Evolutionary conservation across 1,140 invertebrate genomes (phyloP).

Genomic region (Doryteuthis pealeii): DNA sequence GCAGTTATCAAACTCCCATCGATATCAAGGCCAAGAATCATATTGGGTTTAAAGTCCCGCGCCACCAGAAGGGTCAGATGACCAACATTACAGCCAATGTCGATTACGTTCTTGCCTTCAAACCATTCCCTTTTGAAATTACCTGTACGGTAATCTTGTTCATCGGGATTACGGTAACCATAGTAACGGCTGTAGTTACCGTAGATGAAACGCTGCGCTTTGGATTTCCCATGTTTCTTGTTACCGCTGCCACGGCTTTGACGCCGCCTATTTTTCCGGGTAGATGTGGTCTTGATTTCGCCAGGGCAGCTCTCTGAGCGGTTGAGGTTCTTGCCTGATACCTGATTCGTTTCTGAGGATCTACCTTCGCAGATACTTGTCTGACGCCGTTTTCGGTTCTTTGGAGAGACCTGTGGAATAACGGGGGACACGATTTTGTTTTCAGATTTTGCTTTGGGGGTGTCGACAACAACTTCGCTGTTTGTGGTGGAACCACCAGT

Average conservation of each 20-base stretch:
- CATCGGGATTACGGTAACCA: conserved; percentile 85
- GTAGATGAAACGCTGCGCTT: conserved; percentile 72
- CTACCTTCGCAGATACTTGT: conserved; percentile 32
- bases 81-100: conserved; percentile 97
- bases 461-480: not conserved
- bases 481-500: not conserved
- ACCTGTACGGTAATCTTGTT: conserved; percentile 78
- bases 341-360: not conserved
- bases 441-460: conserved; percentile 60
- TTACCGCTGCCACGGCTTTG: not conserved
- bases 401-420: conserved; percentile 75
- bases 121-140: conserved; percentile 85
- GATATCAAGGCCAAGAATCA: conserved; percentile 93
- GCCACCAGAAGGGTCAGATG: conserved; percentile 84
- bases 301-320: conserved; percentile 29
- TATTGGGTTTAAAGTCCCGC: conserved; percentile 78
- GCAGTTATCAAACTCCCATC: conserved; percentile 83
- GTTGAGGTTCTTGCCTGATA: conserved; percentile 18
- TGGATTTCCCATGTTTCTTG: conserved; percentile 19
- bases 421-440: conserved; percentile 93
- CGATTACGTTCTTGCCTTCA: conserved; percentile 85
- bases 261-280: not conserved
- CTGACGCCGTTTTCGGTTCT: conserved; percentile 68
- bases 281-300: conserved; percentile 25
- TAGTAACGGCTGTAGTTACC: conserved; percentile 98